phyloP scores from a whole-genome alignment of 2,888 invertebrate species.

The Dione vanillae region DNA sequence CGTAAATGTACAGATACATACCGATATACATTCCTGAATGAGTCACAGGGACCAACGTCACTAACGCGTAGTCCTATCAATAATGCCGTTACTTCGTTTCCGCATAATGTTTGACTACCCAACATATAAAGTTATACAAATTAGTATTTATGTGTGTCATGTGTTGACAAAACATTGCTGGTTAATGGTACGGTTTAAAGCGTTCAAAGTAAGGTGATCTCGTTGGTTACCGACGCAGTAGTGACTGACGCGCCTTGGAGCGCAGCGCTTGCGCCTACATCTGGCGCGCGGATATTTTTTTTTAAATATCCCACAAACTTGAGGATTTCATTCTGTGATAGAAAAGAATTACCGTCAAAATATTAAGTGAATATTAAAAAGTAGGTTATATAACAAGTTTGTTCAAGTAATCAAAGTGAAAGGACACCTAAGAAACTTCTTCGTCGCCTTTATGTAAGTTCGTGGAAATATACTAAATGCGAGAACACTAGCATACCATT shows the following conservation, averaged over 20 bases:
- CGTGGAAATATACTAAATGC: slow-evolving; percentile 53
- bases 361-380: slow-evolving; percentile 56
- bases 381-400: slow-evolving; percentile 53
- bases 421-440: slow-evolving; percentile 50
- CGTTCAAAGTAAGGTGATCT: slow-evolving; percentile 45
- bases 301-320: slow-evolving; percentile 39
- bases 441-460: slow-evolving; percentile 69
- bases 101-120: slow-evolving; percentile 28
- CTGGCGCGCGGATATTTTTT: slow-evolving; percentile 51
- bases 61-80: slow-evolving; percentile 20
- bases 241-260: slow-evolving; percentile 73
- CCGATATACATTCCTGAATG: slow-evolving; percentile 35
- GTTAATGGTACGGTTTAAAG: slow-evolving; percentile 35
- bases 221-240: slow-evolving; percentile 50
- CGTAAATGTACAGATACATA: slow-evolving; percentile 21
- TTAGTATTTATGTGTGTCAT: slow-evolving; percentile 25
- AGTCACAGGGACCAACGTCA: slow-evolving; percentile 32
- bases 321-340: slow-evolving; percentile 48
- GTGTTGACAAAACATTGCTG: slow-evolving; percentile 36
- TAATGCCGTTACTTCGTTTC: slow-evolving; percentile 34
- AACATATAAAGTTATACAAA: slow-evolving; percentile 28
- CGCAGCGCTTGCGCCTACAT: slow-evolving; percentile 71
- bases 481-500: slow-evolving; percentile 30
- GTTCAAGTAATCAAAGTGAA: slow-evolving; percentile 54
- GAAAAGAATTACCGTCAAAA: slow-evolving; percentile 60